These are phyloP conservation scores for Taurulus bubalis DNA, from an alignment of 2,113 vertebrate species.

Conservation along the genomic window DNA sequence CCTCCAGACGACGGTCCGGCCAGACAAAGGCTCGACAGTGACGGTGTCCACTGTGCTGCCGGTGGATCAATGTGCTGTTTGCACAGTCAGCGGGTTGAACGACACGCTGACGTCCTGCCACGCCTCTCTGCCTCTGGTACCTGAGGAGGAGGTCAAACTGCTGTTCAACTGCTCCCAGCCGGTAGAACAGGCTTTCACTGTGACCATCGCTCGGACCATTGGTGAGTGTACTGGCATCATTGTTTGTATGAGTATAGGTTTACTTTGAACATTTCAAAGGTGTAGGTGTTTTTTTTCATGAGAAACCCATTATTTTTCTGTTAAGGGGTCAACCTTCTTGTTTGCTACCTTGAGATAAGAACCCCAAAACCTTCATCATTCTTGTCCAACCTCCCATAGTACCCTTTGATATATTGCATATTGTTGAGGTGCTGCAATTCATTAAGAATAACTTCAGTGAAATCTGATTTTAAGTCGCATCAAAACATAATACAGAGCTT, in stretches of 20 bases:
- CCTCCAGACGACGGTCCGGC: conserved; percentile 63
- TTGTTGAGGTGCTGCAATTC: neutral
- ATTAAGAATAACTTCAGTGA: neutral
- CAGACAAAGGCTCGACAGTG: conserved; percentile 65
- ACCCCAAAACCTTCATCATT: neutral
- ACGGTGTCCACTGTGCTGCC: conserved; percentile 42
- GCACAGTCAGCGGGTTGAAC: neutral
- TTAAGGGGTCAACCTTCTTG: neutral
- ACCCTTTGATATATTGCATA: neutral
- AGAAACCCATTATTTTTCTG: neutral
- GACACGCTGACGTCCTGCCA: conserved; percentile 33
- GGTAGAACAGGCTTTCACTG: conserved; percentile 71
- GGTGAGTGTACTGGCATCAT: conserved; percentile 76
- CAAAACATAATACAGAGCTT: neutral
- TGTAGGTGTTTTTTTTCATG: neutral
- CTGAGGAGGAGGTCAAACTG: conserved; percentile 76
- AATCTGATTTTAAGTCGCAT: neutral
- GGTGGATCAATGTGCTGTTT: conserved; percentile 70
- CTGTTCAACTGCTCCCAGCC: conserved; percentile 83
- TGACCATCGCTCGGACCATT: conserved; percentile 80
- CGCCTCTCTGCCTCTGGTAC: conserved; percentile 65
- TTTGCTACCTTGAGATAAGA: neutral
- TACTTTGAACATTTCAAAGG: neutral
- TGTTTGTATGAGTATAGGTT: too few relatives aligned
- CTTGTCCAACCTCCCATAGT: neutral